Base-by-base conservation (phyloP, 2,113 vertebrate species). In the Solea solea region DNA sequence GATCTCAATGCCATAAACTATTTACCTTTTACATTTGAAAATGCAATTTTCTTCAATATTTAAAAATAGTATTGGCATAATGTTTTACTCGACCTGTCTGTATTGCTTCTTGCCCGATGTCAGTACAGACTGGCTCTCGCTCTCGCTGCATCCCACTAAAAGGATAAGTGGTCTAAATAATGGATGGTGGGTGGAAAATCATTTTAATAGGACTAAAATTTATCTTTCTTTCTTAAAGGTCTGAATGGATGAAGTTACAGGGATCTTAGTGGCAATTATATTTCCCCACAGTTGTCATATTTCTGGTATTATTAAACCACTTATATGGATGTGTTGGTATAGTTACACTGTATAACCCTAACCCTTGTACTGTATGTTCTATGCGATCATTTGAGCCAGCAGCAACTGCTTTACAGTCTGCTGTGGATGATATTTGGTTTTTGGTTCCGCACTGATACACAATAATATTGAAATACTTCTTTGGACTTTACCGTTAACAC, bases 401-500 rank as follows among this genome's bases (percentile, higher is more conserved):
- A 66, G 4, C 61, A 40, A 34, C 39, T 42, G 7, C 48, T 45
- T 64, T 46, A 49, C 44, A 55, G 25, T 51, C 5, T 50, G 44
- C 15, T 53, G 13, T 69, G 65, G 28, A 66, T 53, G 55, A 14
- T 46, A 14, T 64, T 72, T 60, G 4, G 12, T 69, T 72, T 67
- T n/a, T 49, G 27, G 39, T 39, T 64, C 27, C 39, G 60, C 16
- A 42, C 16, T 64, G 3, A 81, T n/a, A 63, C 53, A 55, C 40
- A 77, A 15, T 73, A 79, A 51, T 78, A 50, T 45, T 70, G 42
- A 64, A 62, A 56, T 64, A 65, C 16, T 61, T 21, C 64, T 73
- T 53, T 56, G 44, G 27, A 63, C 49, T 28, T 53, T 27, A 28
- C 2, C 10, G 67, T n/a, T 75, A 53, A 58, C 66, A 46, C 73